These are phyloP conservation scores for Gallirallus australis DNA, from an alignment of 2,797 vertebrate species.

Conservation along the genomic window DNA sequence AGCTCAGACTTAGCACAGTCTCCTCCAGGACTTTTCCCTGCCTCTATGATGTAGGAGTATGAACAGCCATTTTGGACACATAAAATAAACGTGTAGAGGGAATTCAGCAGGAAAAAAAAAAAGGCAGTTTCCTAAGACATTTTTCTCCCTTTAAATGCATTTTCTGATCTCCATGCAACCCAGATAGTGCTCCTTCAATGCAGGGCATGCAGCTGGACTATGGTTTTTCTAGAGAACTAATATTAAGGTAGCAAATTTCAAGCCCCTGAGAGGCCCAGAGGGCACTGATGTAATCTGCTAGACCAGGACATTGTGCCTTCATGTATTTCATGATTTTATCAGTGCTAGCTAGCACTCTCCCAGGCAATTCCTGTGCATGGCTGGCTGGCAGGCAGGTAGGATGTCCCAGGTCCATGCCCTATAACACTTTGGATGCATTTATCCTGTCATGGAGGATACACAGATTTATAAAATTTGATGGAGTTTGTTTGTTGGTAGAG, in stretches of 20 bases:
- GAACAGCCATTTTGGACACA: not conserved
- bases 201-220: not conserved
- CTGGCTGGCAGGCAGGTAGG: not conserved
- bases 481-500: not conserved
- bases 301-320: not conserved
- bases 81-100: not conserved
- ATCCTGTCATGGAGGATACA: accelerated
- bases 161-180: not conserved
- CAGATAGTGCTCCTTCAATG: not conserved
- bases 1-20: not conserved
- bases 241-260: not conserved
- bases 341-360: not conserved
- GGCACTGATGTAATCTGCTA: not conserved
- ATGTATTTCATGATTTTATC: not conserved
- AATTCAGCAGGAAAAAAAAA: not conserved
- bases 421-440: not conserved
- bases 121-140: not conserved
- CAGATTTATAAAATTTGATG: not conserved
- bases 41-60: not conserved
- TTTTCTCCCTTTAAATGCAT: not conserved
- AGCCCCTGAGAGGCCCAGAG: not conserved
- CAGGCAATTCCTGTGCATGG: not conserved
- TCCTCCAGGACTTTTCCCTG: not conserved
- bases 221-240: not conserved
- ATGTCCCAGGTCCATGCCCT: not conserved